These are phyloP conservation scores for Enteromius thamalakanensis DNA, from an alignment of 2,797 vertebrate species.

Conservation along the genomic window DNA sequence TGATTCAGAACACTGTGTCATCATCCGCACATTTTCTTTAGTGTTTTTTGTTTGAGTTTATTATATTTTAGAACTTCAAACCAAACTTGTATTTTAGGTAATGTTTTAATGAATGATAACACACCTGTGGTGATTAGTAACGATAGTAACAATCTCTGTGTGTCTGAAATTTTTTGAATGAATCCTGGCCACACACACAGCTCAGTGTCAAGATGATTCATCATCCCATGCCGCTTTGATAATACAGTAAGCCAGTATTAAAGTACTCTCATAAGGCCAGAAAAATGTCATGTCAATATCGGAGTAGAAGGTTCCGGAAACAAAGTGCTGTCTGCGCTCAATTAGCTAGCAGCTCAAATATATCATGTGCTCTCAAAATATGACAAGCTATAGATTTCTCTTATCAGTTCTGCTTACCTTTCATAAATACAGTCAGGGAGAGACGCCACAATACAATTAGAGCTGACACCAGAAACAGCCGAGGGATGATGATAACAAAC, in stretches of 20 bases:
- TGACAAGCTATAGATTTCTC: constrained; percentile 65
- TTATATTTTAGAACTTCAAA: background rate
- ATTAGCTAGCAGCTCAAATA: constrained; percentile 70
- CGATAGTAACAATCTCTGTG: background rate
- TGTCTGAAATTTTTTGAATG: constrained; percentile 9
- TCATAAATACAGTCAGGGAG: constrained; percentile 55
- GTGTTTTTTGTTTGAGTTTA: background rate
- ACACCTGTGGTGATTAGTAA: background rate
- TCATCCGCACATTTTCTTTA: background rate
- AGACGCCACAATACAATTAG: constrained; percentile 4
- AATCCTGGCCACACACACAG: constrained; percentile 52
- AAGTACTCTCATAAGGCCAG: constrained; percentile 77
- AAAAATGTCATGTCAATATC: constrained; percentile 82
- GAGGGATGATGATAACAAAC: background rate
- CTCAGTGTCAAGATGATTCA: constrained; percentile 70
- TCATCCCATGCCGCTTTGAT: constrained; percentile 73
- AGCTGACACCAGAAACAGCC: constrained; percentile 24
- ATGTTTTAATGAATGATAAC: background rate
- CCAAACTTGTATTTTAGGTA: background rate
- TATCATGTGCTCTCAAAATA: constrained; percentile 58
- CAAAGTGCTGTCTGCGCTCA: constrained; percentile 75
- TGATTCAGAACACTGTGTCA: constrained; percentile 20
- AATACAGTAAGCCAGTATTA: constrained; percentile 78
- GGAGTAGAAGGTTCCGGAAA: constrained; percentile 64
- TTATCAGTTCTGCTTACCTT: constrained; percentile 59